Percentiles rank a stretch among this genome's conserved stretches.
Evolutionary conservation across 2,888 invertebrate species (phyloP).

Genomic region (Adela reaumurella): DNA sequence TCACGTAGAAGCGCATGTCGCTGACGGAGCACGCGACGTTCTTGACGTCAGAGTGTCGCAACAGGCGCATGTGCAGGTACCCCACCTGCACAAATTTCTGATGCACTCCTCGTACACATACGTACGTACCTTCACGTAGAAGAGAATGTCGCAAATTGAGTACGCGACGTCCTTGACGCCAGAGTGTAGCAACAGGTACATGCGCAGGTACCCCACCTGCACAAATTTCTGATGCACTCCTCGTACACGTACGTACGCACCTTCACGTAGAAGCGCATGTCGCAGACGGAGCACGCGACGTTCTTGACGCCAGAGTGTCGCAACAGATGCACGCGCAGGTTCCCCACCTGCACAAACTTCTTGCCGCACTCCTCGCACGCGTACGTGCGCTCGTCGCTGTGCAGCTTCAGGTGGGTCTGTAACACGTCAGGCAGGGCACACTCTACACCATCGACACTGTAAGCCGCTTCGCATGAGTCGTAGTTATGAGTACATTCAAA

Average conservation of each 20-base stretch:
- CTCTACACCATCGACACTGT: background rate
- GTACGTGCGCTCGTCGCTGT: constrained; percentile 31
- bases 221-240: constrained; percentile 44
- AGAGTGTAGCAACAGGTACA: constrained; percentile 39
- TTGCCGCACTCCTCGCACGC: constrained; percentile 44
- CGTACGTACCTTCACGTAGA: no score
- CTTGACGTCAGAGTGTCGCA: constrained; percentile 24
- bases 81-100: constrained; percentile 35
- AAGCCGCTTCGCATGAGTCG: background rate
- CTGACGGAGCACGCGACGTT: no score
- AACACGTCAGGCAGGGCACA: no score
- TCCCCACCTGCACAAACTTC: constrained; percentile 41
- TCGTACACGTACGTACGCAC: constrained; percentile 29
- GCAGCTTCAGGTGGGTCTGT: constrained; percentile 38
- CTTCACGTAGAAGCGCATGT: constrained; percentile 27
- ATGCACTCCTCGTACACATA: no score
- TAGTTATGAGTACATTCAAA: no score
- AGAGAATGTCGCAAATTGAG: no score
- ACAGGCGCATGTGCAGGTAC: constrained; percentile 40
- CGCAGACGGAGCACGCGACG: constrained; percentile 39
- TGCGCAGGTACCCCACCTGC: constrained; percentile 44
- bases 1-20: no score
- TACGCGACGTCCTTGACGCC: no score
- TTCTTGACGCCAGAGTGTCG: constrained; percentile 46
- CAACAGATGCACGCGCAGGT: constrained; percentile 44